Percentiles rank a stretch among this genome's conserved stretches.
Evolutionary conservation across 2,113 vertebrate genomes (phyloP).

Genomic region (Hystrix cristata): DNA sequence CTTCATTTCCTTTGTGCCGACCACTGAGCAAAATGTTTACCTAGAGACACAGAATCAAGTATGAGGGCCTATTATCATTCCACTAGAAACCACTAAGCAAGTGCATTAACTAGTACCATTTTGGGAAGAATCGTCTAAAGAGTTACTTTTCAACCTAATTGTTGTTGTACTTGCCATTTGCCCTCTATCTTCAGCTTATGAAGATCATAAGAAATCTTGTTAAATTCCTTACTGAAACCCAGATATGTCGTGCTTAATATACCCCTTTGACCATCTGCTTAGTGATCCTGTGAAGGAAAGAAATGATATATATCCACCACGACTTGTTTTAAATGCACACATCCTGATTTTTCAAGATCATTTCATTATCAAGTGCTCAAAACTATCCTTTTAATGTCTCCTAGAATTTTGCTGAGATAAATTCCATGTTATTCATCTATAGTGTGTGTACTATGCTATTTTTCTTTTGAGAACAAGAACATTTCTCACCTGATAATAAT

Average conservation of each 20-base stretch:
- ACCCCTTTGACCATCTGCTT: conserved; percentile 22
- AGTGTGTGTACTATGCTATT: neutral
- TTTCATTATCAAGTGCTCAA: neutral
- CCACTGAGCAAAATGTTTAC: neutral
- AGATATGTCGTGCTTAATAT: conserved; percentile 39
- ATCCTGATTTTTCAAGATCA: neutral
- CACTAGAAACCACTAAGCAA: neutral
- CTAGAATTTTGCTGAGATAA: conserved; percentile 22
- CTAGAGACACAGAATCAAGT: neutral
- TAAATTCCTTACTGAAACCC: conserved; percentile 43
- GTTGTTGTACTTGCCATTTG: neutral
- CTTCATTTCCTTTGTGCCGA: neutral
- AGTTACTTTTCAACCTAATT: neutral
- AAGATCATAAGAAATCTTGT: conserved; percentile 52
- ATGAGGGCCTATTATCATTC: neutral
- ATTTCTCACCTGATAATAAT: neutral
- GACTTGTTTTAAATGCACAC: conserved; percentile 29
- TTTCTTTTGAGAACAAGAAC: conserved; percentile 2
- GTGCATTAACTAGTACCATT: neutral
- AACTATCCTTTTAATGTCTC: neutral
- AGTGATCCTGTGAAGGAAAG: neutral
- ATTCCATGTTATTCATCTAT: neutral
- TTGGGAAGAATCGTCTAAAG: neutral
- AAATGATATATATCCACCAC: neutral
- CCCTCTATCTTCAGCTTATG: conserved; percentile 22